phyloP scores from a whole-genome alignment of 2,797 vertebrate species.

The Syngnathus acus region DNA sequence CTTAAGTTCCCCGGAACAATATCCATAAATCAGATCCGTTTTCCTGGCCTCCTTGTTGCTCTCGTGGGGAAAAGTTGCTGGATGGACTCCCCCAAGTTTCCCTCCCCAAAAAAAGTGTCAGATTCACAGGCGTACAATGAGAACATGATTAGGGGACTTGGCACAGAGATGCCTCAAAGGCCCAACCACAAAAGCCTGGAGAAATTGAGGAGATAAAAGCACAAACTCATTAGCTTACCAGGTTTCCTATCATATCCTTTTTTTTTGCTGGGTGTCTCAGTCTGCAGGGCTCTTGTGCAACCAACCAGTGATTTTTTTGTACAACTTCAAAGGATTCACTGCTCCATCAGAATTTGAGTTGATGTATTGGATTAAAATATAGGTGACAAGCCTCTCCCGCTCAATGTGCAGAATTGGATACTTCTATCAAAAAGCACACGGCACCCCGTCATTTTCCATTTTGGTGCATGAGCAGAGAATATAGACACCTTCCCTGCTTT shows the following conservation, averaged over 20 bases:
- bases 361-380: conserved; percentile 19
- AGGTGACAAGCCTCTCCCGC: conserved; percentile 9
- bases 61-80: conserved; percentile 49
- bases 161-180: conserved; percentile 68
- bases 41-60: conserved; percentile 44
- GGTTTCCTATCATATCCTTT: conserved; percentile 62
- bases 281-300: conserved; percentile 56
- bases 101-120: conserved; percentile 35
- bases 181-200: conserved; percentile 68
- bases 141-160: conserved; percentile 65
- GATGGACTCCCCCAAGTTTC: conserved; percentile 59
- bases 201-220: conserved; percentile 71
- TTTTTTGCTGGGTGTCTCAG: conserved; percentile 45
- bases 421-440: conserved; percentile 4
- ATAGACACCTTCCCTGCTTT: conserved; percentile 12
- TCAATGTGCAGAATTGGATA: conserved; percentile 11
- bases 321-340: conserved; percentile 58
- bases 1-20: conserved; percentile 59
- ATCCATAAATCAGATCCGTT: conserved; percentile 56
- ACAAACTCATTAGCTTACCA: conserved; percentile 75
- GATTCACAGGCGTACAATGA: conserved; percentile 61
- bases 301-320: conserved; percentile 57
- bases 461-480: conserved; percentile 11
- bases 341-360: conserved; percentile 37
- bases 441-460: conserved; percentile 17